These are phyloP conservation scores for Apaloderma vittatum DNA, from an alignment of 2,113 vertebrate species.

Conservation along the genomic window DNA sequence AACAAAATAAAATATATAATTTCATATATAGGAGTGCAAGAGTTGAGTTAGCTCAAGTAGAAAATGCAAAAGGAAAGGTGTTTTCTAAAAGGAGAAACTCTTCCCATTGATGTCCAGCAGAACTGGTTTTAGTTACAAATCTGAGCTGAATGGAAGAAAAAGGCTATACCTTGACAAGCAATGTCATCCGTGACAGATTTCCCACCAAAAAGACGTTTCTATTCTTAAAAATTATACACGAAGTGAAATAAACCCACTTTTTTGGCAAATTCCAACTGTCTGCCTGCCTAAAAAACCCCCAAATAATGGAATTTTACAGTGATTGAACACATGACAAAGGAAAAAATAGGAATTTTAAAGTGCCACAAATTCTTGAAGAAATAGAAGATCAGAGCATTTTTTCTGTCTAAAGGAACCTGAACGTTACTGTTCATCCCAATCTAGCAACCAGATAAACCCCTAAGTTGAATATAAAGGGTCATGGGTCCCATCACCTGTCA, in stretches of 20 bases:
- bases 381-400: neutral
- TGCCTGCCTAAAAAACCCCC: neutral
- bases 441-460: neutral
- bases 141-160: neutral
- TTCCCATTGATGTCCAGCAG: rapidly evolving
- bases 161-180: neutral
- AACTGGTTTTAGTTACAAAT: neutral
- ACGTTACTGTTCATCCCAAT: neutral
- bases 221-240: neutral
- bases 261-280: rapidly evolving
- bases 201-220: neutral
- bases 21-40: rapidly evolving
- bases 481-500: neutral
- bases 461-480: neutral
- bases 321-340: neutral
- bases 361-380: neutral
- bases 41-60: neutral
- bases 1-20: neutral
- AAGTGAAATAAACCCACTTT: rapidly evolving
- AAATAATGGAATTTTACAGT: neutral
- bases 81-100: rapidly evolving
- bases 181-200: neutral
- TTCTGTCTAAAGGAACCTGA: neutral
- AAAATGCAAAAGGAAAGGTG: neutral
- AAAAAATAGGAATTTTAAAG: neutral